phyloP scores from a whole-genome alignment of 1,140 invertebrate species.

The Cheumatopsyche charites region DNA sequence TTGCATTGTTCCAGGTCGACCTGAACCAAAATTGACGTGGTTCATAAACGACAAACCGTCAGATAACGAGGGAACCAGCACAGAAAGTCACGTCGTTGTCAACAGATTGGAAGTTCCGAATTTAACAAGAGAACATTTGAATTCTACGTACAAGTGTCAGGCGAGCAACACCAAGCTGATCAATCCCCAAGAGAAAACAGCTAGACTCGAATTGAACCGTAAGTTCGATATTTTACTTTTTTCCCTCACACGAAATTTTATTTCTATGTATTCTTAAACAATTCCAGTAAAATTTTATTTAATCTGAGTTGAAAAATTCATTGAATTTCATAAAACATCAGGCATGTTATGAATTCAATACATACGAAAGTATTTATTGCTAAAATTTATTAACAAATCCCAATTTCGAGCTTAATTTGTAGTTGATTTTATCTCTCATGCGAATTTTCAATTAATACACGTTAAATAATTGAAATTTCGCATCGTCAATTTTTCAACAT shows the following conservation, averaged over 20 bases:
- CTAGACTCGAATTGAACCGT: constrained; percentile 80
- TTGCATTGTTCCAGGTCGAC: constrained; percentile 69
- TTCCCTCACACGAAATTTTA: neutral
- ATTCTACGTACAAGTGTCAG: constrained; percentile 83
- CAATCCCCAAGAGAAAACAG: constrained; percentile 76
- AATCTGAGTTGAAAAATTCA: no score
- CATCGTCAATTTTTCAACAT: no score
- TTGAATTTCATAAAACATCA: no score
- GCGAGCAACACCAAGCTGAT: constrained; percentile 86
- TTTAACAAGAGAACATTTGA: constrained; percentile 76
- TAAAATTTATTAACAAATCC: no score
- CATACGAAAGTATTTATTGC: no score
- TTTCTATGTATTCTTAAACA: no score
- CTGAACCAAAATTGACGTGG: constrained; percentile 79
- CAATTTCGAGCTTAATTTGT: no score
- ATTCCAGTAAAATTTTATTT: no score
- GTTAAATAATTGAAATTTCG: no score
- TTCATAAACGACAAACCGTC: constrained; percentile 71
- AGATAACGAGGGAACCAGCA: constrained; percentile 64
- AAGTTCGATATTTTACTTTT: constrained; percentile 58
- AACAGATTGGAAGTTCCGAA: constrained; percentile 75
- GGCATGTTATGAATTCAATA: no score
- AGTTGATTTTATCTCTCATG: no score
- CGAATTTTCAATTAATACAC: no score
- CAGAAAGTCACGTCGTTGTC: constrained; percentile 75